Percentiles rank a stretch among this genome's conserved stretches.
phyloP scores from a whole-genome alignment of 1,140 invertebrate species.

The Drosophila pseudoananassae region DNA sequence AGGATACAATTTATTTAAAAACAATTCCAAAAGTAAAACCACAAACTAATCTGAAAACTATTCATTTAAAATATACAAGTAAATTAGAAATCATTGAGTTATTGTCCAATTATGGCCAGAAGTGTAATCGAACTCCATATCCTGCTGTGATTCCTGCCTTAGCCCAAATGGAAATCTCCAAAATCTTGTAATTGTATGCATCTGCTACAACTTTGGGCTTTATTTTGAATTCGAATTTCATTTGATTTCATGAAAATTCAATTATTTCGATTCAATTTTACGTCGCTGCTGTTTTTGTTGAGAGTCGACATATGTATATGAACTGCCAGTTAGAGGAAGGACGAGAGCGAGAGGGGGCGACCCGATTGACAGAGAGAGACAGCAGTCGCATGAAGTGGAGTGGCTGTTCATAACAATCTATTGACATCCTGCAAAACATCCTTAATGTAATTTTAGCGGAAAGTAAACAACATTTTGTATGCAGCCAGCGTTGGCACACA shows the following conservation, averaged over 20 bases:
- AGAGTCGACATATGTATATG: slow-evolving; percentile 35
- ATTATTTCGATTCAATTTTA: slow-evolving; percentile 68
- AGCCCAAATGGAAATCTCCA: slow-evolving; percentile 12
- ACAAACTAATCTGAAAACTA: neutral
- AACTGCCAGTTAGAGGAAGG: slow-evolving; percentile 23
- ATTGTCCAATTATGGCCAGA: neutral
- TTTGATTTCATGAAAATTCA: slow-evolving; percentile 62
- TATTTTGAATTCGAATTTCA: slow-evolving; percentile 66
- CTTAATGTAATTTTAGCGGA: slow-evolving; percentile 82
- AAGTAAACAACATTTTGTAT: slow-evolving; percentile 81
- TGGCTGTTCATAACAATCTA: slow-evolving; percentile 78
- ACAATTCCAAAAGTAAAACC: neutral
- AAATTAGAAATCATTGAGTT: neutral
- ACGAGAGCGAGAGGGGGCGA: neutral
- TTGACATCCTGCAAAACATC: slow-evolving; percentile 82
- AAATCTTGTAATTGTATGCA: slow-evolving; percentile 47
- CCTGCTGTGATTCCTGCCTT: neutral
- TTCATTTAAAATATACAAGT: neutral
- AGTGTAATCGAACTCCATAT: slow-evolving; percentile 1
- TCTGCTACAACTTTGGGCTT: slow-evolving; percentile 57
- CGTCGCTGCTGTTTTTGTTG: slow-evolving; percentile 30
- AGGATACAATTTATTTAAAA: too few relatives aligned
- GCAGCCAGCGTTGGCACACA: slow-evolving; percentile 63
- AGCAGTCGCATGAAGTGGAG: slow-evolving; percentile 14
- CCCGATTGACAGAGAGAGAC: neutral